Evolutionary conservation across 2,113 vertebrate species (phyloP), one percentile per base, ranked within the genome.

Genomic region (Pteropus alecto): DNA sequence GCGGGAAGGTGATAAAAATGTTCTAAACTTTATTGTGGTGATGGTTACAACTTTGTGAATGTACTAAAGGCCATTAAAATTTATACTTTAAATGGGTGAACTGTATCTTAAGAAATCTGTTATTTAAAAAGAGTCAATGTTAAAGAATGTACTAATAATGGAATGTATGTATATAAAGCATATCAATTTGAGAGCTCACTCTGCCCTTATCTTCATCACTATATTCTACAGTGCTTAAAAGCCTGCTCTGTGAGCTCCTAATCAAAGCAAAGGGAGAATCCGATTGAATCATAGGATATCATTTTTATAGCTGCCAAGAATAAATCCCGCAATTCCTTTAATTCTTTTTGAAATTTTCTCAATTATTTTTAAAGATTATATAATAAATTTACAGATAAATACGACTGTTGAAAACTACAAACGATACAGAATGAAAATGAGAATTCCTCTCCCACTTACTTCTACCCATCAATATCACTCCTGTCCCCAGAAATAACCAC

Each of bases 251-350:
- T 77, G 61, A 67, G 54, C n/a, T 90, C 22, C n/a, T 82, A 67
- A 89, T 56, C 26, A 74, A 22, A 30, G 35, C 41, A 92, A 87
- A 60, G 38, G n/a, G 28, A 82, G 16, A 28, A 46, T 22, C 28
- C 38, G 26, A 93, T 0, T 95, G 77, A 95, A 95, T 58, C 78
- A 73, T 7, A 46, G 21, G 26, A 26, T 68, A 77, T 38, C 19
- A 67, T 86, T 86, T 94, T 85, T 67, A 85, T 61, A 92, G 43
- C 43, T 93, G 38, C 43, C 43, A 97, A 89, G n/a, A 95, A 88
- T 87, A 91, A 87, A 89, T 76, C 14, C 19, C 84, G 26, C 15
- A 88, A 93, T 67, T 48, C 76, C 68, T 89, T 94, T 79, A n/a
- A 87, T 71, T 76, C 28, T 76, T 95, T 81, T 92, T 67, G 15